Evolutionary conservation across 2,113 vertebrate genomes (phyloP).

Genomic region (Siniperca knerii): DNA sequence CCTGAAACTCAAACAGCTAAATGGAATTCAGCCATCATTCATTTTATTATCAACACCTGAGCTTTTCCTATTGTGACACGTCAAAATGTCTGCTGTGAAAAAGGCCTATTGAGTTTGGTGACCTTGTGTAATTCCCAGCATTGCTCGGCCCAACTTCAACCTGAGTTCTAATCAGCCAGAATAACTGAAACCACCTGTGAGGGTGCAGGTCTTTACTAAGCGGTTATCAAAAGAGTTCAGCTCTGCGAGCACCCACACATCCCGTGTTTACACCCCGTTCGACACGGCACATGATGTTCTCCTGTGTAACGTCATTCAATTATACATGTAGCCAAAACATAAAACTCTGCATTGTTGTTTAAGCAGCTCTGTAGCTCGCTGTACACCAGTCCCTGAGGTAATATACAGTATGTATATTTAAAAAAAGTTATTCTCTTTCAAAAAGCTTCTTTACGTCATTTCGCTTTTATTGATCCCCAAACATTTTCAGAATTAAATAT

Average conservation of each 20-base stretch:
- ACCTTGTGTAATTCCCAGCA: not conserved
- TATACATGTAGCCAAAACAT: conserved; percentile 13
- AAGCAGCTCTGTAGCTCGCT: not conserved
- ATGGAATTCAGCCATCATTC: conserved; percentile 1
- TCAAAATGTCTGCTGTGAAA: not conserved
- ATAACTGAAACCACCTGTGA: not conserved
- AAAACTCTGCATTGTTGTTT: not conserved
- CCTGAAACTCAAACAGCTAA: not conserved
- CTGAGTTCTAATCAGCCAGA: not conserved
- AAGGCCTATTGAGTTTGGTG: not conserved
- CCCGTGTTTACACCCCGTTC: not conserved
- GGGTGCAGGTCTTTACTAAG: not conserved
- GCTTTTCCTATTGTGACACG: not conserved
- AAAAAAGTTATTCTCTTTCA: conserved; percentile 9
- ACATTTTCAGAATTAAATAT: conserved; percentile 28
- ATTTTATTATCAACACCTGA: not conserved
- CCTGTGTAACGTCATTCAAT: not conserved
- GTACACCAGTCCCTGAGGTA: conserved; percentile 51
- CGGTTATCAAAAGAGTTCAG: not conserved
- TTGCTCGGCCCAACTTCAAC: not conserved
- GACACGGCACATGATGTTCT: not conserved
- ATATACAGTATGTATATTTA: not conserved
- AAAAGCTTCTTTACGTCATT: conserved; percentile 12
- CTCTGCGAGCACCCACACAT: not conserved
- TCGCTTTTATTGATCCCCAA: conserved; percentile 35